Evolutionary conservation across 2,888 invertebrate species (phyloP).

Genomic region (Chesias legatella): DNA sequence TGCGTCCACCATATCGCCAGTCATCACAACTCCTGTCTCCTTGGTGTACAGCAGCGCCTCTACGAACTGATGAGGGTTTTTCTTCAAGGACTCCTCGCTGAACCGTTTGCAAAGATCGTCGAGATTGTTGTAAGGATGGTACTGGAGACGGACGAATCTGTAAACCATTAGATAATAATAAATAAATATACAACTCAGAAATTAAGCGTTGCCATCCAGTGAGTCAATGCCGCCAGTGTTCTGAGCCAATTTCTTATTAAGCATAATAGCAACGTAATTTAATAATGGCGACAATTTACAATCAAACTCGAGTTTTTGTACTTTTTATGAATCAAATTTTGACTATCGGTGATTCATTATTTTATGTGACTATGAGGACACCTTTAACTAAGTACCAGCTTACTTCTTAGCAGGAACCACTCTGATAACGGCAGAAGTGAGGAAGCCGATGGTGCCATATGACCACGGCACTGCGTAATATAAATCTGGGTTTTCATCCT

Average conservation of each 20-base stretch:
- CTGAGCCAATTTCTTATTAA: too few species aligned
- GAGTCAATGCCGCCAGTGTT: too few species aligned
- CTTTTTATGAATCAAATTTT: too few species aligned
- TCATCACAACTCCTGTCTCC: constrained; percentile 87
- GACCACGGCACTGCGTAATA: constrained; percentile 92
- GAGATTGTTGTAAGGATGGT: constrained; percentile 81
- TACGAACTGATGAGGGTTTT: constrained; percentile 84
- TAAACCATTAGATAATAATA: background rate
- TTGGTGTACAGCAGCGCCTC: constrained; percentile 85
- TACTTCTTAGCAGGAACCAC: constrained; percentile 86
- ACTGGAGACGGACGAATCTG: constrained; percentile 83
- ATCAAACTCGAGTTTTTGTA: too few species aligned
- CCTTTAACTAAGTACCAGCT: constrained; percentile 25
- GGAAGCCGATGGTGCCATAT: constrained; percentile 90
- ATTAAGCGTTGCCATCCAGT: too few species aligned
- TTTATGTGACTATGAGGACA: background rate
- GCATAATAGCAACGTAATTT: too few species aligned
- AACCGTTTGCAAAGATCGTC: constrained; percentile 76
- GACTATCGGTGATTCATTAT: too few species aligned
- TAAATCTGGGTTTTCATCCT: constrained; percentile 86
- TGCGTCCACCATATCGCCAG: constrained; percentile 84
- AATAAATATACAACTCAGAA: too few species aligned
- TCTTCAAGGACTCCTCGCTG: constrained; percentile 68
- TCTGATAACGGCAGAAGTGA: constrained; percentile 87
- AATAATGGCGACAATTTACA: too few species aligned